Evolutionary conservation across 1,140 invertebrate species (phyloP).

Genomic region (Protaetia brevitarsis): DNA sequence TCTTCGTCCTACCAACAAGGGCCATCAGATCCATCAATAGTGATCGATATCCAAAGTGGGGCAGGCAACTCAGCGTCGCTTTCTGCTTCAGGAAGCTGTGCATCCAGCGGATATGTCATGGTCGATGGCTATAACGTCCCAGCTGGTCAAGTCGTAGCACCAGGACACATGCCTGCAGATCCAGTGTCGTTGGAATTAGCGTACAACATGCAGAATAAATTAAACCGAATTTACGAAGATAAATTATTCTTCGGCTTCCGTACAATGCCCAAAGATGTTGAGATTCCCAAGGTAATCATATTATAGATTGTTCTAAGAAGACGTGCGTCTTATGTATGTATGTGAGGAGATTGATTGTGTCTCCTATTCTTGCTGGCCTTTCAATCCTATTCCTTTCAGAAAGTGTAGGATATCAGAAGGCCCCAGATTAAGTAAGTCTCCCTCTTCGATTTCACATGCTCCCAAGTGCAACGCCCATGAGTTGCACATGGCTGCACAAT

Average conservation of each 20-base stretch:
- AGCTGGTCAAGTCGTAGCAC: not conserved
- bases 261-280: slow-evolving; percentile 29
- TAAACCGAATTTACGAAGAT: slow-evolving; percentile 31
- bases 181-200: slow-evolving; percentile 35
- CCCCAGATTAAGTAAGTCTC: no score
- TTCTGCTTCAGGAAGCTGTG: not conserved
- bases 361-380: no score
- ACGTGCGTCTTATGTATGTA: no score
- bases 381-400: no score
- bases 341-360: no score
- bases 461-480: no score
- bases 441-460: no score
- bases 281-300: slow-evolving; percentile 10
- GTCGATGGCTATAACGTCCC: not conserved
- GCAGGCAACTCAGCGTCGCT: not conserved
- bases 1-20: not conserved
- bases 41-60: not conserved
- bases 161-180: slow-evolving; percentile 28
- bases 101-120: not conserved
- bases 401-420: no score
- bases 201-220: slow-evolving; percentile 31
- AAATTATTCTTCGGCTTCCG: slow-evolving; percentile 37
- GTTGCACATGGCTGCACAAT: no score
- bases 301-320: no score
- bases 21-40: not conserved